Evolutionary conservation across 2,888 invertebrate genomes (phyloP), one percentile per base, ranked within the genome.

Genomic region (Microctonus brassicae): DNA sequence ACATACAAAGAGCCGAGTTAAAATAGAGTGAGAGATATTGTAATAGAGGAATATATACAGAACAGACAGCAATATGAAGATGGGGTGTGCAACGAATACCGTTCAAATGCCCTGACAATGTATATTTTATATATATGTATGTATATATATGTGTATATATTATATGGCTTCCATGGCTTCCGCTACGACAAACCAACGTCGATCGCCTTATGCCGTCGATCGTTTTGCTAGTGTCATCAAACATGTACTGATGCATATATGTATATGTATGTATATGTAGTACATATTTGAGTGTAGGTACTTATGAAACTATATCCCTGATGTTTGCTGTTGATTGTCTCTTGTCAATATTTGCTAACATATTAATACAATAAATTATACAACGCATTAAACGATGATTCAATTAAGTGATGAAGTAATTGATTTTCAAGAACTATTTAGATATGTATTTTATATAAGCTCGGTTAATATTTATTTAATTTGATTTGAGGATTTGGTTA

Each of bases 111-210:
- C 5, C 20, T 3, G 36, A 60, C n/a, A n/a, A 61, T 33, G 22
- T 61, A 58, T 24, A 29, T n/a, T n/a, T n/a, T 57, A 57, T 57
- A 57, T 57, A 57, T 57, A 57, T 29, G n/a, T 53, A 53, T 53
- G 20, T 60, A 39, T 13, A 29, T 52, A 26, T 36, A 26, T 39
- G 7, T 24, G 55, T 26, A 13, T 55, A 57, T 57, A 52, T 65
- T 75, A 80, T 86, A 84, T 36, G 86, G 86, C 87, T 87, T 87
- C 86, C 80, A 83, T 72, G 87, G 86, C 86, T 86, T 86, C 86
- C 83, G 81, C 83, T 81, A 80, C 83, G 84, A 85, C 86, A 87
- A 87, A 86, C 87, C 86, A 86, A 86, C 86, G 85, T 82, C 86
- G 86, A 86, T 87, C 86, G 84, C 82, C 86, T 86, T 87, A 86